Conservation (phyloP, 2,113 vertebrate genomes). For the Apeltes quadracus region DNA sequence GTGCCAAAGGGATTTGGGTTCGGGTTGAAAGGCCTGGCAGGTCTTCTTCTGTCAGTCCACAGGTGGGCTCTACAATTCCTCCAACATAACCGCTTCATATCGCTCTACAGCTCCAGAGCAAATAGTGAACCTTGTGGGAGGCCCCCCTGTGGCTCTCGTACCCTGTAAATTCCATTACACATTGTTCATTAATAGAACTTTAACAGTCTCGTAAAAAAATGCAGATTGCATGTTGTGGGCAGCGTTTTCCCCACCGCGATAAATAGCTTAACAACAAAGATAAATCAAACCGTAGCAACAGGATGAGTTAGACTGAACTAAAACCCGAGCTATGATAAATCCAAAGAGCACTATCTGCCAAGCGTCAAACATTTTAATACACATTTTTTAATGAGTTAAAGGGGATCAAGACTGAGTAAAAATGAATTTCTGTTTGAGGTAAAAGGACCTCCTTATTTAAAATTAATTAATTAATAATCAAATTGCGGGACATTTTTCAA, state of each 20-base stretch:
- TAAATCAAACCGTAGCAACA: background rate
- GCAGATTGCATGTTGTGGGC: conserved; percentile 32
- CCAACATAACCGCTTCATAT: conserved; percentile 41
- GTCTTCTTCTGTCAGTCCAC: conserved; percentile 43
- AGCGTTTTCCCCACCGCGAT: conserved; percentile 2
- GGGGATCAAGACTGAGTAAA: no score
- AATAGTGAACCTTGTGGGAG: conserved; percentile 41
- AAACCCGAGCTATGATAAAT: background rate
- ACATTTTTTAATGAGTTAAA: background rate
- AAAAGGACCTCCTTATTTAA: no score
- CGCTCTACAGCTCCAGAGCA: conserved; percentile 45
- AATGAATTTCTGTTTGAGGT: background rate
- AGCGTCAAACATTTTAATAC: background rate
- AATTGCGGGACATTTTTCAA: background rate
- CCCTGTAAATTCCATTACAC: conserved; percentile 50
- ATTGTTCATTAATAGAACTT: conserved; percentile 50
- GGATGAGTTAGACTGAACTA: background rate
- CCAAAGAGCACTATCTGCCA: background rate
- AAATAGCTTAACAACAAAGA: background rate
- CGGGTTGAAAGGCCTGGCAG: conserved; percentile 38
- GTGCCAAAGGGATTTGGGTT: conserved; percentile 17
- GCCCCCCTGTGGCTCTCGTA: conserved; percentile 47
- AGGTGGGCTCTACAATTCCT: conserved; percentile 45
- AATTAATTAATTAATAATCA: background rate
- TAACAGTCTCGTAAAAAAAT: conserved; percentile 39